phyloP scores from a whole-genome alignment of 2,113 vertebrate species.

The Phaetusa simplex region DNA sequence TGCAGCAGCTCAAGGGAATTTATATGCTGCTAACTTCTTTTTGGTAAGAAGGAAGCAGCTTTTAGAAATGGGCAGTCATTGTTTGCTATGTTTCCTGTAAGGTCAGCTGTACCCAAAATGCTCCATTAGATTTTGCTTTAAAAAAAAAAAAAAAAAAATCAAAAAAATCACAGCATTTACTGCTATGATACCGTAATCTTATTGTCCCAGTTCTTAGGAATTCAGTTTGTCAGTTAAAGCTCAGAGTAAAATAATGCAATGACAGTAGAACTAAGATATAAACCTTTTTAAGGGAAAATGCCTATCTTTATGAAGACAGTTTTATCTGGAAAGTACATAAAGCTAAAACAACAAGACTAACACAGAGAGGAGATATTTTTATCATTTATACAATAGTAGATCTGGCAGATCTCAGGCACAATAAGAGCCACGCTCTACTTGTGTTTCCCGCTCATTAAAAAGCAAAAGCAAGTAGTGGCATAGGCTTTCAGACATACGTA shows the following conservation, averaged over 20 bases:
- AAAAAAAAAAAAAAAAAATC: background rate
- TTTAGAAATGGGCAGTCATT: slow-evolving; percentile 30
- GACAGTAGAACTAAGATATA: background rate
- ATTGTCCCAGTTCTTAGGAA: background rate
- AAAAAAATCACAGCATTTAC: background rate
- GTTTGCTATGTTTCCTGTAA: background rate
- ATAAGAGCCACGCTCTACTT: background rate
- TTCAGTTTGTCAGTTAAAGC: background rate
- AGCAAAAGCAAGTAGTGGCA: background rate
- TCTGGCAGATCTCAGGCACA: background rate
- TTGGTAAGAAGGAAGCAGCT: background rate
- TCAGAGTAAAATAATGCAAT: background rate
- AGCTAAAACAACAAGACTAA: background rate
- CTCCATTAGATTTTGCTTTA: slow-evolving; percentile 16
- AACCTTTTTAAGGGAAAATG: background rate
- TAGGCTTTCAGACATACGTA: background rate
- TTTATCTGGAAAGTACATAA: background rate
- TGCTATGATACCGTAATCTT: slow-evolving; percentile 3
- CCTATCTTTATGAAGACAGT: background rate
- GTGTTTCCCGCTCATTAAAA: background rate
- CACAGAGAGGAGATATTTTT: background rate
- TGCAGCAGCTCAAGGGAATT: background rate
- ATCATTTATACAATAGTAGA: background rate
- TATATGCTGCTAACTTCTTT: background rate
- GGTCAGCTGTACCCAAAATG: slow-evolving; percentile 22